Evolutionary conservation across 2,888 invertebrate species (phyloP).

Genomic region (Cephus sareptanus): DNA sequence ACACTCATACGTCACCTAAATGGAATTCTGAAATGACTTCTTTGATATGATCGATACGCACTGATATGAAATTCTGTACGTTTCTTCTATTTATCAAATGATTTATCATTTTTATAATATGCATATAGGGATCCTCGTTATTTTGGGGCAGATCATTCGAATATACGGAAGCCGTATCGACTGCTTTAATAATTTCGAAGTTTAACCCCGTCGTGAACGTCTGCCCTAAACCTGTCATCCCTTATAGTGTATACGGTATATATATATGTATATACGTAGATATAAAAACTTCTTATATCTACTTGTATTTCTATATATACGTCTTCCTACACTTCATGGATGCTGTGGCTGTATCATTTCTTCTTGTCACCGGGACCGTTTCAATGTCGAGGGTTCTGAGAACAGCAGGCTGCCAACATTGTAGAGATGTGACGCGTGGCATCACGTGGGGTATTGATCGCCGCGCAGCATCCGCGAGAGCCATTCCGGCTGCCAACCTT

Average conservation of each 20-base stretch:
- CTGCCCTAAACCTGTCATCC: neutral
- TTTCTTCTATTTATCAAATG: neutral
- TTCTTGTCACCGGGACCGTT: neutral
- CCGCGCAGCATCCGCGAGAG: slow-evolving; percentile 59
- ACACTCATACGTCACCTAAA: neutral
- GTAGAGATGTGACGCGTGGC: slow-evolving; percentile 58
- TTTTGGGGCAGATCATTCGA: too few relatives aligned
- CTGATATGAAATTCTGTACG: neutral
- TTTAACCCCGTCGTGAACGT: neutral
- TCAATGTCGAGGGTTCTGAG: slow-evolving; percentile 5
- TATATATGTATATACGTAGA: too few relatives aligned
- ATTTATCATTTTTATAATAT: neutral
- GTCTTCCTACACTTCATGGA: neutral
- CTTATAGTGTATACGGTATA: neutral
- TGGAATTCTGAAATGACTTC: neutral
- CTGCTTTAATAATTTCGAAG: neutral
- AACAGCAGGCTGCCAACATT: slow-evolving; percentile 35
- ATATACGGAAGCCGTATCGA: neutral
- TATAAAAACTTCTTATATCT: neutral
- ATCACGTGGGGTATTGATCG: slow-evolving; percentile 64
- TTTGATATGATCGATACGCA: neutral
- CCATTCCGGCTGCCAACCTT: slow-evolving; percentile 52
- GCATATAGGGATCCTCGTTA: neutral
- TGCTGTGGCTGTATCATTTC: neutral
- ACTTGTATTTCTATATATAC: neutral